These are phyloP conservation scores for Heliconius sara DNA, from an alignment of 2,888 invertebrate genomes.

Conservation along the genomic window DNA sequence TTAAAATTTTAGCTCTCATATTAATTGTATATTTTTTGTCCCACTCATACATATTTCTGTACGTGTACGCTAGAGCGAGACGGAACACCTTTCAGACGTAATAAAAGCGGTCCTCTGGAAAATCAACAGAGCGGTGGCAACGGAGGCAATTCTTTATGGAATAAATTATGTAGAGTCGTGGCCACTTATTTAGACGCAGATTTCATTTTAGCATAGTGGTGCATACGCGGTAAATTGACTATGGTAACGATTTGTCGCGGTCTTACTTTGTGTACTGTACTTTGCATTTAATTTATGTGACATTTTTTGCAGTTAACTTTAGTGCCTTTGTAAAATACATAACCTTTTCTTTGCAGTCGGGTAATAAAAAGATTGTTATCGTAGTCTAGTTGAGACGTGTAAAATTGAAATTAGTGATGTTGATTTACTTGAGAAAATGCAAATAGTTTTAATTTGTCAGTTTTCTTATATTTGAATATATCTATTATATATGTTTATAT, in stretches of 20 bases:
- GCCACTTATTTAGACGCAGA: conserved; percentile 67
- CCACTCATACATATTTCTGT: conserved; percentile 44
- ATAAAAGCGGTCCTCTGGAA: conserved; percentile 65
- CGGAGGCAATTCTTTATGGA: conserved; percentile 64
- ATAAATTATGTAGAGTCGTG: conserved; percentile 71
- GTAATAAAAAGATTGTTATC: not conserved
- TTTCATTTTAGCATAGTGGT: conserved; percentile 66
- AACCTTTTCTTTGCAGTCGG: too few relatives aligned
- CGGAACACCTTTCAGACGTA: conserved; percentile 51
- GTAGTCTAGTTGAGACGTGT: not conserved
- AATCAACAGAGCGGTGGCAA: conserved; percentile 69
- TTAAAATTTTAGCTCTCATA: conserved; percentile 64
- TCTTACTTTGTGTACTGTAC: conserved; percentile 6
- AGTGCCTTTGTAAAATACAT: not conserved
- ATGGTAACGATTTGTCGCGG: conserved; percentile 22
- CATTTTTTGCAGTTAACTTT: not conserved
- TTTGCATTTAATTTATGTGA: not conserved
- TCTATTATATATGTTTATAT: not conserved
- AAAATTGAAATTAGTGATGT: not conserved
- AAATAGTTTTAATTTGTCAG: too few relatives aligned
- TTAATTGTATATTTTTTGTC: conserved; percentile 54
- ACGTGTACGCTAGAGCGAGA: conserved; percentile 53
- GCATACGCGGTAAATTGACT: conserved; percentile 53
- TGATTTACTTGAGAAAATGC: too few relatives aligned
- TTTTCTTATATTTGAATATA: not conserved